Evolutionary conservation across 92 coral and sea anemone genomes (phyloP).

Genomic region (Palythoa grandis): DNA sequence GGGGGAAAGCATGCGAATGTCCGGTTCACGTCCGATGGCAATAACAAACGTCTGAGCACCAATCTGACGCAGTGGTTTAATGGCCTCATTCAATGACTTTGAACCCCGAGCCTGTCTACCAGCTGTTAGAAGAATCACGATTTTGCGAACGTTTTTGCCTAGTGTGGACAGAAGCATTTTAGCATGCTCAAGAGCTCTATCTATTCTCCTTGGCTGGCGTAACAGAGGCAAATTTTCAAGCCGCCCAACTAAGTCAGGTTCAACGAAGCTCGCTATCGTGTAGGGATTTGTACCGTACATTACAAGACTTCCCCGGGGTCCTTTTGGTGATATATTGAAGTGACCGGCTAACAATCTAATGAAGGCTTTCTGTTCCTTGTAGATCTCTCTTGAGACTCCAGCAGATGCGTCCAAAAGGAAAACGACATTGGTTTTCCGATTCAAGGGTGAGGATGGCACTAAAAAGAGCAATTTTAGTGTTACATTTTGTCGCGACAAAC

Average conservation of each 20-base stretch:
- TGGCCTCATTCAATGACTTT: conserved; percentile 54
- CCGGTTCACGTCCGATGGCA: conserved; percentile 68
- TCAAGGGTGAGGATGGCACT: conserved; percentile 32
- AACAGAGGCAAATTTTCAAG: conserved; percentile 2
- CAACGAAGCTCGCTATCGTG: conserved; percentile 24
- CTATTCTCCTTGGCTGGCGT: conserved; percentile 54
- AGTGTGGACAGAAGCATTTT: conserved; percentile 42
- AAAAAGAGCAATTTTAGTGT: background rate
- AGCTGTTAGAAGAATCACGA: conserved; percentile 69
- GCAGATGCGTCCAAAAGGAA: conserved; percentile 34
- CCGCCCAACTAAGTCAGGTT: conserved; percentile 7
- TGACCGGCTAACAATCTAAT: conserved; percentile 15
- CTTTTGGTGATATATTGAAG: conserved; percentile 30
- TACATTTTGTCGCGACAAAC: background rate
- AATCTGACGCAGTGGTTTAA: conserved; percentile 50
- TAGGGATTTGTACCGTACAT: conserved; percentile 25
- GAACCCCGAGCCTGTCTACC: conserved; percentile 69
- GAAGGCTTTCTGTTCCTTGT: background rate
- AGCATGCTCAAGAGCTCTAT: conserved; percentile 58
- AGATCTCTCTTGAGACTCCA: conserved; percentile 20
- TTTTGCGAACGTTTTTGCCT: conserved; percentile 63
- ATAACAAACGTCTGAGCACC: conserved; percentile 68
- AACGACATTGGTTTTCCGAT: conserved; percentile 1
- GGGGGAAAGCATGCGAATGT: conserved; percentile 45
- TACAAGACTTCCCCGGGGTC: conserved; percentile 26